Conservation (phyloP, 2,888 invertebrate genomes). For the Cosmorhoe ocellata region DNA sequence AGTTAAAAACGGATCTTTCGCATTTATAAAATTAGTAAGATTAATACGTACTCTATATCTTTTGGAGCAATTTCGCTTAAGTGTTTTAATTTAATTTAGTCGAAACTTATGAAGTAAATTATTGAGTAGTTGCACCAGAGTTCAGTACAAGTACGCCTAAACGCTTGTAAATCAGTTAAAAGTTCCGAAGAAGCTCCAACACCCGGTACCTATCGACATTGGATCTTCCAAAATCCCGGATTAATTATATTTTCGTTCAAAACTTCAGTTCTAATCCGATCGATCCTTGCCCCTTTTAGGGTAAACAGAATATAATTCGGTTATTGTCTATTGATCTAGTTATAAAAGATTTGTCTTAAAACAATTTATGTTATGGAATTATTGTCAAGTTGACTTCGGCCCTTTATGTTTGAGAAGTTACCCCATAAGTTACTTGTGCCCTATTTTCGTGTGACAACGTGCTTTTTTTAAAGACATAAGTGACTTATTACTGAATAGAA, state of each 20-base stretch:
- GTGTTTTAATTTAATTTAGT: too few species aligned
- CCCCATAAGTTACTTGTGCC: background rate
- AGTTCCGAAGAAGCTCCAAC: constrained; percentile 28
- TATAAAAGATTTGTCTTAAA: constrained; percentile 41
- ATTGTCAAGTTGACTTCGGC: constrained; percentile 23
- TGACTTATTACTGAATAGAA: too few species aligned
- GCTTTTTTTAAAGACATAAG: too few species aligned
- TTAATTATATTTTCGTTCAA: constrained; percentile 70
- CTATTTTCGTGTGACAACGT: too few species aligned
- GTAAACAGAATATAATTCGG: constrained; percentile 68
- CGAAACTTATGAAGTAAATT: constrained; percentile 5
- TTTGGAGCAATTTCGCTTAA: too few species aligned
- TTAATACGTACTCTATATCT: too few species aligned
- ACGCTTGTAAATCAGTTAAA: constrained; percentile 32
- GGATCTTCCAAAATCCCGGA: constrained; percentile 43
- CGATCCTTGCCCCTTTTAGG: constrained; percentile 57
- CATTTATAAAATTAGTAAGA: too few species aligned
- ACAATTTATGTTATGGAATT: constrained; percentile 34
- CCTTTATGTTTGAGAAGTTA: constrained; percentile 13
- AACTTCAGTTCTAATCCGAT: constrained; percentile 75
- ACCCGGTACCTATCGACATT: constrained; percentile 35
- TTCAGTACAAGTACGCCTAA: constrained; percentile 14
- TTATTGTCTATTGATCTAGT: constrained; percentile 74
- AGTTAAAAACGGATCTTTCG: too few species aligned
- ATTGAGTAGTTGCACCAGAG: constrained; percentile 11